Percentiles rank a stretch among this genome's conserved stretches.
phyloP scores from a whole-genome alignment of 2,888 invertebrate species.

The Himalopsyche kuldschensis region DNA sequence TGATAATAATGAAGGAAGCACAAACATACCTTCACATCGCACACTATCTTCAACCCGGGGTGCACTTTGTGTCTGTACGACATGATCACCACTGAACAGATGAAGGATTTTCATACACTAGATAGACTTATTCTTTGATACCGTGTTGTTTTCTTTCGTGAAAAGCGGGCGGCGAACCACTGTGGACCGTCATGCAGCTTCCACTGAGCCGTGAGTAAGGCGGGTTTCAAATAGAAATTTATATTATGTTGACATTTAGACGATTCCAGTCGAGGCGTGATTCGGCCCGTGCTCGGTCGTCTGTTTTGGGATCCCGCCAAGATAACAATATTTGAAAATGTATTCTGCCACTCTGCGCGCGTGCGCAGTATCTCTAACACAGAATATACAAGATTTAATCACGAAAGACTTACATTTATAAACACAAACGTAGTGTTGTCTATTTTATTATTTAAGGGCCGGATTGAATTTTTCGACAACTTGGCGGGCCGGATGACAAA shows the following conservation, averaged over 20 bases:
- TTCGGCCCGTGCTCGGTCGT: background rate
- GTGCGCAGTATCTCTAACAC: too few relatives aligned
- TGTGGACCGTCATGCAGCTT: background rate
- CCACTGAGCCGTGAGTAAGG: background rate
- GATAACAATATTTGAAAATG: background rate
- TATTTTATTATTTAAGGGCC: too few relatives aligned
- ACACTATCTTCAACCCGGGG: constrained; percentile 1
- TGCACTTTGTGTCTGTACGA: constrained; percentile 18
- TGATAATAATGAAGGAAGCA: too few relatives aligned
- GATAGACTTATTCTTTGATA: background rate
- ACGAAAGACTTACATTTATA: too few relatives aligned
- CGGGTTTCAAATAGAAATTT: background rate
- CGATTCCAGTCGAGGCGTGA: background rate
- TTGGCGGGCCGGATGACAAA: too few relatives aligned
- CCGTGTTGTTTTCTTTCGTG: background rate
- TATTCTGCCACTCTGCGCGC: background rate
- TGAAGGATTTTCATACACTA: too few relatives aligned
- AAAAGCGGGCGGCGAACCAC: background rate
- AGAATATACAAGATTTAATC: too few relatives aligned
- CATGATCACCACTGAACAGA: background rate
- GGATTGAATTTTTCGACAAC: too few relatives aligned
- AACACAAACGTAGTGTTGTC: too few relatives aligned
- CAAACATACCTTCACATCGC: background rate
- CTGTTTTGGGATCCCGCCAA: background rate
- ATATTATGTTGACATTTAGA: background rate